Evolutionary conservation across 2,888 invertebrate genomes (phyloP), one percentile per base, ranked within the genome.

Genomic region (Oscheius sp.): DNA sequence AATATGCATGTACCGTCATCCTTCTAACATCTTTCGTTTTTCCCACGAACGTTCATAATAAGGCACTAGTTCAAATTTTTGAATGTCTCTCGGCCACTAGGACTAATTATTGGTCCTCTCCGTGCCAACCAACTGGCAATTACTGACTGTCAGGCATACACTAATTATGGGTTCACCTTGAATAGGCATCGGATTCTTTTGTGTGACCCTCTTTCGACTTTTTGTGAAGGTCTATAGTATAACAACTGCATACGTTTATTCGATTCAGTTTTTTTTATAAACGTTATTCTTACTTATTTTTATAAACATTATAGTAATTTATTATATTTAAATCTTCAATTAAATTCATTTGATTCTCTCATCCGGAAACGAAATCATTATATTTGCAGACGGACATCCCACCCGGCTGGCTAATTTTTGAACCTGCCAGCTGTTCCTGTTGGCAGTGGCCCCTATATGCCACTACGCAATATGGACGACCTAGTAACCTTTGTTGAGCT

Each of bases 101-200:
- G 44, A 22, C 47, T 62, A 62, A 62, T 62, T 62, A 47, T 14
- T 22, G 45, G 32, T 28, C 62, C 45, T 28, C 28, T 49, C 47
- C 49, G 62, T 26, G 30, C 47, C 49, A 45, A 62, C 47, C 47
- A 62, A 47, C 62, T 62, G 62, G 47, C 47, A 62, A 47, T 62
- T 47, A 49, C 47, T 20, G 62, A 49, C 62, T 62, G 62, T 45
- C 62, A 49, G 59, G n/a, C 44, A 22, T 30, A 47, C 6, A 22
- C 45, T 47, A 62, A 62, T 62, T 62, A 49, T 45, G 33, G 49
- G 62, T 47, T 62, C 62, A 62, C 62, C 62, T 62, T 62, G 62
- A 33, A 45, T 49, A 33, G 22, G 22, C n/a, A 49, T 22, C 62
- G 8, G 28, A 28, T 33, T 62, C 62, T 62, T 62, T 62, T 62